Evolutionary conservation across 2,888 invertebrate species (phyloP).

Genomic region (Ochropleura leucogaster): DNA sequence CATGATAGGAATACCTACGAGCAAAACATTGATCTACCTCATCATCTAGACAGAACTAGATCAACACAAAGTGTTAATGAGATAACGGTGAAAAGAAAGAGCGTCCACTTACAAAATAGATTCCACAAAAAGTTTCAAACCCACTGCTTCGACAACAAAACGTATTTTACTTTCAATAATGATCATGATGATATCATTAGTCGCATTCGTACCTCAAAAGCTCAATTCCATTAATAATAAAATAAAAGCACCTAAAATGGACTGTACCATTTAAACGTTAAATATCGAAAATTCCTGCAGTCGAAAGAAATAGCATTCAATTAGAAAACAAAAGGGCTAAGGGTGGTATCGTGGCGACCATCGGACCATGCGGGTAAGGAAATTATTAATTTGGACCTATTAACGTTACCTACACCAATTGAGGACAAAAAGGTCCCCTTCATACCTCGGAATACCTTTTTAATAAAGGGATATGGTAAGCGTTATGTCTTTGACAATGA

Average conservation of each 20-base stretch:
- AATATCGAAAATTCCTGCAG: slow-evolving; percentile 70
- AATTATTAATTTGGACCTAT: slow-evolving; percentile 85
- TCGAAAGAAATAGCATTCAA: slow-evolving; percentile 79
- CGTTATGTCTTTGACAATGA: slow-evolving; percentile 77
- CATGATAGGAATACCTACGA: neutral
- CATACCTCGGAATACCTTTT: slow-evolving; percentile 76
- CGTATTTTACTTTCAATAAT: neutral
- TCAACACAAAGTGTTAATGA: neutral
- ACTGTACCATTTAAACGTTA: slow-evolving; percentile 43
- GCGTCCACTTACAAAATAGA: neutral
- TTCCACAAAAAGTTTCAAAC: neutral
- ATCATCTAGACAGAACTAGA: neutral
- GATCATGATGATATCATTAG: neutral
- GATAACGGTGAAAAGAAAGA: neutral
- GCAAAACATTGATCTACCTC: neutral
- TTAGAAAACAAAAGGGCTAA: slow-evolving; percentile 79
- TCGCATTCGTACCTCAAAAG: neutral
- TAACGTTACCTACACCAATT: slow-evolving; percentile 83
- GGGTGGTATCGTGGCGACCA: slow-evolving; percentile 72
- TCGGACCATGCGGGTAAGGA: slow-evolving; percentile 80
- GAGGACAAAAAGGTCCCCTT: slow-evolving; percentile 81
- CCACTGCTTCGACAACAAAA: neutral
- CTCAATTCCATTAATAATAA: neutral
- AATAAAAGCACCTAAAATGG: slow-evolving; percentile 17
- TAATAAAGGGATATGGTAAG: slow-evolving; percentile 73